Evolutionary conservation across 2,888 invertebrate genomes (phyloP).

Genomic region (Drosophila longiperda): DNA sequence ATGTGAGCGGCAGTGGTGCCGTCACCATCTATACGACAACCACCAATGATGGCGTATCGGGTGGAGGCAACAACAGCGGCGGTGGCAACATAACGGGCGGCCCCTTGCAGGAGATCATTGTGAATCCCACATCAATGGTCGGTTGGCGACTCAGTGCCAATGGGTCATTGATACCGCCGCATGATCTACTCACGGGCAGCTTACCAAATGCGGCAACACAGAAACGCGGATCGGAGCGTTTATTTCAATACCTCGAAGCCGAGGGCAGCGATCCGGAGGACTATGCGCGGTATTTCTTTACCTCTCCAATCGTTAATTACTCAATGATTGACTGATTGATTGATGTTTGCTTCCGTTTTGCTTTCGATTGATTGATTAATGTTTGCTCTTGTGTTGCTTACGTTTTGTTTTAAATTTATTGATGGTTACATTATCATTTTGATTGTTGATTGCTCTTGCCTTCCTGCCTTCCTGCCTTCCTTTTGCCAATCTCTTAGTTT

Average conservation of each 20-base stretch:
- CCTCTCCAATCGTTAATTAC: constrained; percentile 8
- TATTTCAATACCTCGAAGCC: constrained; percentile 91
- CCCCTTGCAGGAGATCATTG: constrained; percentile 85
- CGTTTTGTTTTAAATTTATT: neutral
- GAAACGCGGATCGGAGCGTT: constrained; percentile 88
- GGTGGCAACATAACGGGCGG: constrained; percentile 80
- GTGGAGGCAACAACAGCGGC: constrained; percentile 50
- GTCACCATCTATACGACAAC: constrained; percentile 84
- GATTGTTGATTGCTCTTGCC: neutral
- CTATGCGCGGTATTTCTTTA: constrained; percentile 84
- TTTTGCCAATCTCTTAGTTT: neutral
- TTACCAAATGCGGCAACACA: constrained; percentile 83
- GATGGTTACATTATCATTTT: neutral
- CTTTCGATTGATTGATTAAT: neutral
- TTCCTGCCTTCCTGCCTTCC: neutral
- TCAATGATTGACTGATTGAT: constrained; percentile 14
- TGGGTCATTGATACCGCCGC: constrained; percentile 84
- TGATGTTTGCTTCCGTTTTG: neutral
- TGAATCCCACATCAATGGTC: constrained; percentile 85
- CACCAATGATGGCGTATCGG: constrained; percentile 81
- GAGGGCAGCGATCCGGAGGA: constrained; percentile 89
- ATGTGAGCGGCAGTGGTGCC: constrained; percentile 78
- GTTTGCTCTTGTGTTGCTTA: neutral
- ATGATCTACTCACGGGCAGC: constrained; percentile 84
- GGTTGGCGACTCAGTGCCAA: constrained; percentile 85